Percentiles rank a stretch among this genome's conserved stretches.
phyloP scores from a whole-genome alignment of 2,113 vertebrate genomes.

The Balaenoptera acutorostrata region DNA sequence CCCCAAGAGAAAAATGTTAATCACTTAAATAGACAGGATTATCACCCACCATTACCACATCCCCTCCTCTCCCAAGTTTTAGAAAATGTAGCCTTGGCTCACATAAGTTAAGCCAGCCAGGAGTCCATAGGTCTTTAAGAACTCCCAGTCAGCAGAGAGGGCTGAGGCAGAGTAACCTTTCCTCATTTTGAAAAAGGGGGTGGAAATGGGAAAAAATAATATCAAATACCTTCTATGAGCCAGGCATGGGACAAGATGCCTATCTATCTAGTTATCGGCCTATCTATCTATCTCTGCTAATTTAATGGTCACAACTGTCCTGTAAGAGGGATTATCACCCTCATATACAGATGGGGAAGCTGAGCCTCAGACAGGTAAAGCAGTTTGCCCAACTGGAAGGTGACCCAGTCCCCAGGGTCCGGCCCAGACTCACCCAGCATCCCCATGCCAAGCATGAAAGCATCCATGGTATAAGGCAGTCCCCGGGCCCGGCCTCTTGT shows the following conservation, averaged over 20 bases:
- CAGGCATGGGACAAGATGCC: not conserved
- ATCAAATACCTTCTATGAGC: not conserved
- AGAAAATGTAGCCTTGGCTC: slow-evolving; percentile 20
- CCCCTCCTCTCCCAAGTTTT: slow-evolving; percentile 55
- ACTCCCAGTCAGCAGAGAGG: not conserved
- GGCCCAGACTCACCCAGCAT: slow-evolving; percentile 93
- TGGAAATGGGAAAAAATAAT: not conserved
- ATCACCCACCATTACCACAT: slow-evolving; percentile 40
- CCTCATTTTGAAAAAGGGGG: not conserved
- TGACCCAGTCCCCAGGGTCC: not conserved
- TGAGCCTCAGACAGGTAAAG: not conserved
- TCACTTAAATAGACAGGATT: slow-evolving; percentile 81
- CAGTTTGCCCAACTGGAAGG: not conserved
- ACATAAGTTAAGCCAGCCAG: not conserved
- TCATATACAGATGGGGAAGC: not conserved
- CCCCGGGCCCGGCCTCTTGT: slow-evolving; percentile 94
- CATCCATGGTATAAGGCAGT: slow-evolving; percentile 97
- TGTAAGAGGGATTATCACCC: not conserved
- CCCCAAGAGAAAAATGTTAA: slow-evolving; percentile 78
- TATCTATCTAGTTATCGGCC: not conserved
- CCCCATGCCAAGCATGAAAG: slow-evolving; percentile 98
- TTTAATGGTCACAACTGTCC: not conserved
- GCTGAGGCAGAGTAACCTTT: not conserved
- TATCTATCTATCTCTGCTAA: not conserved
- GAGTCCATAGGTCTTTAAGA: not conserved